Evolutionary conservation across 2,888 invertebrate species (phyloP).

Genomic region (Trissonchulus latispiculum): DNA sequence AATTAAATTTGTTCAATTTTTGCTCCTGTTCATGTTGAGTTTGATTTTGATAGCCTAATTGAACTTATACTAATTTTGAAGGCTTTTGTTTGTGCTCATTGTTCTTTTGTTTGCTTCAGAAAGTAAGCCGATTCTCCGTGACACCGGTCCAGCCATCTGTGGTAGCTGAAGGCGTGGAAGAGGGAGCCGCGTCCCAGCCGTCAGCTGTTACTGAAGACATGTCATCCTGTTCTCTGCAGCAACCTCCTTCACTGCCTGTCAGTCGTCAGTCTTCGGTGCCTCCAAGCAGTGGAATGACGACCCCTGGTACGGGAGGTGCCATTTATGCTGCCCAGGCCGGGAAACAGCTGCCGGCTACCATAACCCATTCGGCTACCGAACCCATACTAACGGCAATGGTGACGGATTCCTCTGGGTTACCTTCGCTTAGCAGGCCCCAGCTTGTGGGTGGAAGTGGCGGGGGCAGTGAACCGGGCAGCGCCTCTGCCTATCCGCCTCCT

Average conservation of each 20-base stretch:
- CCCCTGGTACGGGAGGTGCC: no score
- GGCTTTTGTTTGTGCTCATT: no score
- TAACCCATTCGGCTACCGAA: not conserved
- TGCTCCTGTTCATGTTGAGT: no score
- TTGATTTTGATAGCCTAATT: no score
- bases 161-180: not conserved
- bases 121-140: constrained; percentile 4
- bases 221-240: no score
- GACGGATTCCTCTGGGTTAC: not conserved
- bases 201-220: no score
- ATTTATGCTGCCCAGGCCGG: not conserved
- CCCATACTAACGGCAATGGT: not conserved
- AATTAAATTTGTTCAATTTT: no score
- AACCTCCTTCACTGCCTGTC: not conserved
- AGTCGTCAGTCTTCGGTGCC: not conserved
- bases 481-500: not conserved
- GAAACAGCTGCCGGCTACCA: not conserved
- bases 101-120: not conserved
- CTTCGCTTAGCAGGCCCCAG: not conserved
- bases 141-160: not conserved
- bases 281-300: no score
- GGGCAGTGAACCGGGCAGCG: not conserved
- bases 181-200: not conserved
- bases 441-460: not conserved
- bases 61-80: no score